Evolutionary conservation across 2,888 invertebrate species (phyloP), one percentile per base, ranked within the genome.

Genomic region (Sepiola atlantica): DNA sequence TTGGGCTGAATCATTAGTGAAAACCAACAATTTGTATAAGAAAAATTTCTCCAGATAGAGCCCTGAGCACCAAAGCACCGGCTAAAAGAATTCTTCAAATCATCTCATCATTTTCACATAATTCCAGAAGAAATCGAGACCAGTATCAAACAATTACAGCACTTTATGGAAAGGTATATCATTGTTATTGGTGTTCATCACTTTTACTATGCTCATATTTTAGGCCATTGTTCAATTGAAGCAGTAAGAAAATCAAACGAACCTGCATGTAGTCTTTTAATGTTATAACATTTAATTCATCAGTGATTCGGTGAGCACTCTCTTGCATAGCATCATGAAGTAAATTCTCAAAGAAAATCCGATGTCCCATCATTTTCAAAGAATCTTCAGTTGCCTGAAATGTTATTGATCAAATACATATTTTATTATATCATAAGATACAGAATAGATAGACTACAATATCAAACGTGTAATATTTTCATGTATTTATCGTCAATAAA

Each of bases 251-350:
- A 77, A 32, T 8, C 0, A n/a, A 77, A 77, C 12, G 28, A n/a
- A 97, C 97, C 96, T 97, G 97, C 97, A 97, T 97, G 95, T 97
- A 97, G 95, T 97, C 97, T 95, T 97, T 97, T n/a, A 97, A 95
- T 24, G 97, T 97, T 12, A 97, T 97, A 91, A 97, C 96, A 94
- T 97, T 97, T 28, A 96, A 94, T 95, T 97, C 97, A 95, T 97
- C 97, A 35, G 96, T 96, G 77, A 97, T 95, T 95, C 95, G 96
- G 93, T 96, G 96, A 57, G 96, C 95, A 93, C 96, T 95, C 35
- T 97, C 96, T 90, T 96, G 96, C 94, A 97, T 96, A n/a, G 96
- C 96, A 95, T 97, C 97, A 94, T 96, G 96, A 45, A 97, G 95
- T 95, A 97, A 95, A 94, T 97, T 97, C 45, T 97, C 97, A 94